Conservation (phyloP, 2,113 vertebrate species). For the Monarcha castaneiventris region DNA sequence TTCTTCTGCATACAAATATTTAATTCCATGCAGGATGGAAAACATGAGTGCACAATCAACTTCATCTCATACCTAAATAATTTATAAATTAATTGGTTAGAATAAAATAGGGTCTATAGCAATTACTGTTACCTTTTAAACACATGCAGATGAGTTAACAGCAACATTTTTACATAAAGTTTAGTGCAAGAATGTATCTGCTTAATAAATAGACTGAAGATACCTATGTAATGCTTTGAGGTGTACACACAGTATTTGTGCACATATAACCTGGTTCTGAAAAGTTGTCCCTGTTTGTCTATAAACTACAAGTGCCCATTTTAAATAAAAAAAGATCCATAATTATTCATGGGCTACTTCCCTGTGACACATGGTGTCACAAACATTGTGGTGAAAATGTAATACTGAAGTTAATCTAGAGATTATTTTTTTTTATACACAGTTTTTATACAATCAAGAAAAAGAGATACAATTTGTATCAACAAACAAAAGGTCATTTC, state of each 20-base stretch:
- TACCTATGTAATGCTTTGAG: constrained; percentile 75
- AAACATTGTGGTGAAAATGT: constrained; percentile 87
- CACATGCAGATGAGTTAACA: constrained; percentile 68
- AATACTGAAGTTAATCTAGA: constrained; percentile 89
- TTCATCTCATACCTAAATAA: constrained; percentile 56
- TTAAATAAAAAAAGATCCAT: constrained; percentile 74
- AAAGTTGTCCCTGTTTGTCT: constrained; percentile 78
- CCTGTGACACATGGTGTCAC: constrained; percentile 98
- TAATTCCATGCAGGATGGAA: constrained; percentile 69
- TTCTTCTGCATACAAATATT: constrained; percentile 62
- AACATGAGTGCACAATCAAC: constrained; percentile 41
- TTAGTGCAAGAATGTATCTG: constrained; percentile 64
- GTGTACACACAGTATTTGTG: constrained; percentile 76
- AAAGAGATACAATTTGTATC: constrained; percentile 99
- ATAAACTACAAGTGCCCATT: constrained; percentile 83
- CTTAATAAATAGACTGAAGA: constrained; percentile 76
- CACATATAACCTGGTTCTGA: constrained; percentile 77
- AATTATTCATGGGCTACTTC: constrained; percentile 88
- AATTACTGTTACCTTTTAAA: constrained; percentile 55
- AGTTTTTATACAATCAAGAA: constrained; percentile 97
- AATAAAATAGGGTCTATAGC: constrained; percentile 51
- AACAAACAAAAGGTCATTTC: constrained; percentile 99
- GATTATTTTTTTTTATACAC: constrained; percentile 77
- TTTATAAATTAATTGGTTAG: constrained; percentile 40
- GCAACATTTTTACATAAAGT: constrained; percentile 61